phyloP scores from a whole-genome alignment of 2,888 invertebrate genomes.

The Lepidochrysops patricia region DNA sequence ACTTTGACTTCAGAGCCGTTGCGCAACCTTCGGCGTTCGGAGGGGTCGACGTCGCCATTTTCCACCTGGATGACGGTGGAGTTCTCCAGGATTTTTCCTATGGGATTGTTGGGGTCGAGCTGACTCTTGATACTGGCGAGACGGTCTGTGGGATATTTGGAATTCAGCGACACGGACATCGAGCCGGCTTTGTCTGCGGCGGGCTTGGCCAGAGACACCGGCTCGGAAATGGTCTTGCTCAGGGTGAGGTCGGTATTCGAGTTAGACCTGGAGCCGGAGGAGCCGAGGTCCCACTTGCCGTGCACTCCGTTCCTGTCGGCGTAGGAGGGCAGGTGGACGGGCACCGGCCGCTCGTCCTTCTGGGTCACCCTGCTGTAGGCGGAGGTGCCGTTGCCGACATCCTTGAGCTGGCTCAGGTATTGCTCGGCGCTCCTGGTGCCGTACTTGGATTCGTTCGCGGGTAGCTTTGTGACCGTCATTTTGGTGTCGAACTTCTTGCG shows the following conservation, averaged over 20 bases:
- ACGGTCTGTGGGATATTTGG: constrained; percentile 55
- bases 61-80: constrained; percentile 67
- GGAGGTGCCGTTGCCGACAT: constrained; percentile 55
- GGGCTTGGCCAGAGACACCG: constrained; percentile 52
- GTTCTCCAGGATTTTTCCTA: constrained; percentile 68
- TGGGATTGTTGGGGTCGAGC: constrained; percentile 66
- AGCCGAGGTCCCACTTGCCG: constrained; percentile 47
- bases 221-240: constrained; percentile 63
- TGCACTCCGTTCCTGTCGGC: constrained; percentile 51
- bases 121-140: constrained; percentile 66
- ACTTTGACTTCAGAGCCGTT: constrained; percentile 39
- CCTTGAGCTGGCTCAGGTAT: constrained; percentile 56
- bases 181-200: constrained; percentile 40
- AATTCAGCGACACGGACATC: constrained; percentile 53
- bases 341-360: constrained; percentile 62
- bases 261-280: constrained; percentile 50
- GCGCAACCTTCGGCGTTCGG: constrained; percentile 37
- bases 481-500: constrained; percentile 72
- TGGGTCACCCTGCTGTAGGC: constrained; percentile 50
- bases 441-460: constrained; percentile 54
- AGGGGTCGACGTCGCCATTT: constrained; percentile 50
- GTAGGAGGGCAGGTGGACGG: constrained; percentile 60
- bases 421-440: constrained; percentile 49
- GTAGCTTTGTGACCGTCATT: constrained; percentile 66
- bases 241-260: constrained; percentile 62